phyloP scores from a whole-genome alignment of 2,113 vertebrate genomes.

The Coptodon rendalli region DNA sequence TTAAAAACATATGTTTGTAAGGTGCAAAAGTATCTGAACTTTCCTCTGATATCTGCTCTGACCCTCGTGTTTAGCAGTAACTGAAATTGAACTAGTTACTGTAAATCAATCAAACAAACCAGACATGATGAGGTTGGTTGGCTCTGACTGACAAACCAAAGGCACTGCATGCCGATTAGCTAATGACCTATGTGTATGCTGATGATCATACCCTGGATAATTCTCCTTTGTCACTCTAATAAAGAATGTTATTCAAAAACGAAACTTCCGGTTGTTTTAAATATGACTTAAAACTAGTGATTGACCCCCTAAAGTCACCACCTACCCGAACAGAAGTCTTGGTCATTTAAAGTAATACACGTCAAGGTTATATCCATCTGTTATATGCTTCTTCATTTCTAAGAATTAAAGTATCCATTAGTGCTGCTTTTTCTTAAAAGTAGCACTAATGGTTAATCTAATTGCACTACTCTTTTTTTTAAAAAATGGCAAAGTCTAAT shows the following conservation, averaged over 20 bases:
- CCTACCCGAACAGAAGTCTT: background rate
- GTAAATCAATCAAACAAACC: background rate
- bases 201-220: background rate
- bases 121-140: background rate
- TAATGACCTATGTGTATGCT: background rate
- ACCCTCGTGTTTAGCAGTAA: background rate
- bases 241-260: background rate
- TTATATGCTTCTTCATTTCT: background rate
- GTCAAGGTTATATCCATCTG: background rate
- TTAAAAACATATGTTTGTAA: background rate
- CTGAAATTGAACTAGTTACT: background rate
- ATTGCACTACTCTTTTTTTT: background rate
- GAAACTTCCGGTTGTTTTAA: background rate
- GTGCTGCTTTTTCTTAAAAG: background rate
- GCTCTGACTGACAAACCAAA: background rate
- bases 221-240: background rate
- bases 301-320: background rate
- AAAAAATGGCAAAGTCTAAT: background rate
- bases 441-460: background rate
- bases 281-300: background rate
- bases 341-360: background rate
- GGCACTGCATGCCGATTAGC: background rate
- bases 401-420: background rate
- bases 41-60: background rate
- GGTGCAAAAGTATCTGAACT: background rate